phyloP scores from a whole-genome alignment of 2,888 invertebrate species.

The Drosophila flavopinicola region DNA sequence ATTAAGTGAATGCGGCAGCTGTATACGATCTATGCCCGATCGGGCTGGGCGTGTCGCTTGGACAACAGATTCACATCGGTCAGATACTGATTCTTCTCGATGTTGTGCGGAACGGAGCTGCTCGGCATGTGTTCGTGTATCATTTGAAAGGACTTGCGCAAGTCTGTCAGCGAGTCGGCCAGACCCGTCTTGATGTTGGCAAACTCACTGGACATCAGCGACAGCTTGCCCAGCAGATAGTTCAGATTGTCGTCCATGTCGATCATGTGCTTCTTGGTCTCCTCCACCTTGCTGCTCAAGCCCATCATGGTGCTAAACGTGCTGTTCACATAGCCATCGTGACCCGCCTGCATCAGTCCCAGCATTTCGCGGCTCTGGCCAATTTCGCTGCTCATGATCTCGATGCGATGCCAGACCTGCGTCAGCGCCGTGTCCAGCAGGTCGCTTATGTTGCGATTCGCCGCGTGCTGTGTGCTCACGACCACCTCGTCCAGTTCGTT shows the following conservation, averaged over 20 bases:
- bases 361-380: constrained; percentile 90
- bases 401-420: constrained; percentile 95
- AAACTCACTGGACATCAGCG: constrained; percentile 93
- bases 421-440: constrained; percentile 92
- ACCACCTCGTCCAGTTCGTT: constrained; percentile 89
- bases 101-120: constrained; percentile 87
- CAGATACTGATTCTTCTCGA: constrained; percentile 83
- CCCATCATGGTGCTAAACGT: constrained; percentile 90
- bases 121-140: constrained; percentile 86
- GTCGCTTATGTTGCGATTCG: constrained; percentile 89
- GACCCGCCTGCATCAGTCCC: constrained; percentile 90
- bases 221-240: constrained; percentile 91
- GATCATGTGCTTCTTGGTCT: constrained; percentile 90
- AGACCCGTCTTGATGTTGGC: constrained; percentile 91
- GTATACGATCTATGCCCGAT: constrained; percentile 23
- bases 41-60: constrained; percentile 72
- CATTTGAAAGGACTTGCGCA: constrained; percentile 88
- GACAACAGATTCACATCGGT: constrained; percentile 82
- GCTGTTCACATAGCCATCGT: constrained; percentile 91
- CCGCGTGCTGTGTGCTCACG: constrained; percentile 89
- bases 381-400: constrained; percentile 94
- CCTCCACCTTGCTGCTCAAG: constrained; percentile 91
- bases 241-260: constrained; percentile 93
- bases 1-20: background rate
- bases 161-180: constrained; percentile 89